Base-by-base conservation (phyloP, 2,113 vertebrate genomes). In the Tiliqua scincoides region DNA sequence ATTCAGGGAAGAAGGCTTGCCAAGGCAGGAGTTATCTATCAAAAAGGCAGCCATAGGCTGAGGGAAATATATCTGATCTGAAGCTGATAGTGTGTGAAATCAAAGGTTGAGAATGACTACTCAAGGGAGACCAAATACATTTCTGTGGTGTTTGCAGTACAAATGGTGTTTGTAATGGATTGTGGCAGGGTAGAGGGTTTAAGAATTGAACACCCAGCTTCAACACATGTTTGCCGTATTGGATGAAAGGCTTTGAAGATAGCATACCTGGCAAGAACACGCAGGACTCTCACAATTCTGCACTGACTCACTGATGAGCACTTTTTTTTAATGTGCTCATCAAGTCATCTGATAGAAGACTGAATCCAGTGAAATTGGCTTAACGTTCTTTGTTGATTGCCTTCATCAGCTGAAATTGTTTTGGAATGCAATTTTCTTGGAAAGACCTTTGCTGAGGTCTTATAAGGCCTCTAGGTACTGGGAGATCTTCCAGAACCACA, bases 31-130 rank as follows among this genome's bases (percentile, higher is more conserved):
- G 89, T 88, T 95, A 95, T 94, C 94, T 90, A 87, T 96, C 93
- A 95, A 93, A 94, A 87, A 65, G 79, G 80, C 93, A 95, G 91
- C 85, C 86, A 83, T 74, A 90, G 57, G 87, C 84, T 93, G 89
- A 83, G 89, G 93, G 88, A 95, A 93, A 94, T 94, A 88, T 82
- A 93, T 96, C 91, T 93, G 91, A 95, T 94, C 84, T 93, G 90
- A 94, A 92, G 52, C 85, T 92, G 87, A 93, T 92, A 92, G 89
- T 87, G 89, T 93, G 89, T 95, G 91, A 95, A 96, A 95, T 95
- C 94, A 94, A 89, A 92, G 89, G 88, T 77, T 94, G 86, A 92
- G 93, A 94, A 90, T 89, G 91, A 74, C 87, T 88, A 85, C 89
- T 93, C 92, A 92, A 91, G 93, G 79, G 84, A 93, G 90, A 91